Percentiles rank a stretch among this genome's conserved stretches.
These are phyloP conservation scores for Metellina segmentata DNA, from an alignment of 2,888 invertebrate species.

Conservation along the genomic window DNA sequence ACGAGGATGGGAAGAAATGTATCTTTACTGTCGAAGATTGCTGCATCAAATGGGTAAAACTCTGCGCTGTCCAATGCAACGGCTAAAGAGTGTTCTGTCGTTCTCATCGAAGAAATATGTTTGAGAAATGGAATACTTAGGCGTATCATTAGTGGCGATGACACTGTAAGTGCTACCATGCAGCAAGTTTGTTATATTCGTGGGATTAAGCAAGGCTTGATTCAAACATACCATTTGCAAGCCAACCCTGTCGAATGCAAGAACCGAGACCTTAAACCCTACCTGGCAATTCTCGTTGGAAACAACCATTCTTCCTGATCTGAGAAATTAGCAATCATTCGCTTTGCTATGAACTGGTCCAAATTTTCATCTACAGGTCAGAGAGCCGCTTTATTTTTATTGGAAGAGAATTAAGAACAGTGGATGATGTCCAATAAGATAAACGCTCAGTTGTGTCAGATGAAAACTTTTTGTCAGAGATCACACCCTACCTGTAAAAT, in stretches of 20 bases:
- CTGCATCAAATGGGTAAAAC: not conserved
- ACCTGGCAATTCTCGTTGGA: not conserved
- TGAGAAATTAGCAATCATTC: not conserved
- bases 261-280: not conserved
- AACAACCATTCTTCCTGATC: no score
- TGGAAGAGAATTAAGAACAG: not conserved
- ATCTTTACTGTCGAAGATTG: not conserved
- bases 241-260: not conserved
- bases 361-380: not conserved
- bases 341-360: not conserved
- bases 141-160: not conserved
- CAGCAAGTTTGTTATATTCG: not conserved
- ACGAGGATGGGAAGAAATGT: not conserved
- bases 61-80: not conserved
- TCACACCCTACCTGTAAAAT: no score
- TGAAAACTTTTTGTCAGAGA: no score
- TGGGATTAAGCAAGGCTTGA: not conserved
- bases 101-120: not conserved
- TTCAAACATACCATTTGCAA: not conserved
- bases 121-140: not conserved
- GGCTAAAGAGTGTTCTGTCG: no score
- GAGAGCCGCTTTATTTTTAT: not conserved
- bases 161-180: not conserved
- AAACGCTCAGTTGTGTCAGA: no score
- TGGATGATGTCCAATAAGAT: not conserved